Evolutionary conservation across 2,113 vertebrate genomes (phyloP), one percentile per base, ranked within the genome.

Genomic region (Nettapus auritus): DNA sequence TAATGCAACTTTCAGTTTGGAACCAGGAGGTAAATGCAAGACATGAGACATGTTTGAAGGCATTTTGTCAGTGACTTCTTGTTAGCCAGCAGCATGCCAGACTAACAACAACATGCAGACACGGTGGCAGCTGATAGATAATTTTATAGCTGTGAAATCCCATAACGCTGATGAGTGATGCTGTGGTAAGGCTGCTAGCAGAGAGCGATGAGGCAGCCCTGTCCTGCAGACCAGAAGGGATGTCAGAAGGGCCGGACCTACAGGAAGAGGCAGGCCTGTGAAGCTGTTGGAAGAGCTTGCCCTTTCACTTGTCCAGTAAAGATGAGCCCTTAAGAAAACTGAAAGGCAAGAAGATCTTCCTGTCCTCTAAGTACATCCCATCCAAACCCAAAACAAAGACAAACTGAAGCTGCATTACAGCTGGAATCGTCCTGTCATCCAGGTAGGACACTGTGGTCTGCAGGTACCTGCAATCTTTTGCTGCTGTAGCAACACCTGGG

Each of bases 21-120:
- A 96, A 93, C 46, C 82, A 86, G 79, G 80, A 91, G 76, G 73
- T 86, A 88, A 93, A 86, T 44, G 82, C 82, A 96, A 90, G 92
- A 53, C 52, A 44, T 22, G 52, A 95, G 71, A 60, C 33, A 22
- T 5, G 17, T 77, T 94, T 91, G 80, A 83, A 95, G 81, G 82
- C 69, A 75, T 86, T 94, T 78, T 97, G 82, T 88, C 80, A 53
- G 64, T 75, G 69, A 83, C 85, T 88, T 77, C 0, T 84, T 88
- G 86, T 67, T 56, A 74, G 74, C 70, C 85, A 89, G 75, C 67
- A 82, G 56, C 60, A 26, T 11, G 42, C 63, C 68, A 75, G 42
- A 36, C 42, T 94, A 81, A 88, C 59, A 50, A 34, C 84, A 67
- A 33, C 3, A 0, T 77, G 36, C 25, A 89, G 68, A 70, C 36